Percentiles rank a stretch among this genome's conserved stretches.
These are phyloP conservation scores for Drosophila anomalipes DNA, from an alignment of 2,888 invertebrate species.

Conservation along the genomic window DNA sequence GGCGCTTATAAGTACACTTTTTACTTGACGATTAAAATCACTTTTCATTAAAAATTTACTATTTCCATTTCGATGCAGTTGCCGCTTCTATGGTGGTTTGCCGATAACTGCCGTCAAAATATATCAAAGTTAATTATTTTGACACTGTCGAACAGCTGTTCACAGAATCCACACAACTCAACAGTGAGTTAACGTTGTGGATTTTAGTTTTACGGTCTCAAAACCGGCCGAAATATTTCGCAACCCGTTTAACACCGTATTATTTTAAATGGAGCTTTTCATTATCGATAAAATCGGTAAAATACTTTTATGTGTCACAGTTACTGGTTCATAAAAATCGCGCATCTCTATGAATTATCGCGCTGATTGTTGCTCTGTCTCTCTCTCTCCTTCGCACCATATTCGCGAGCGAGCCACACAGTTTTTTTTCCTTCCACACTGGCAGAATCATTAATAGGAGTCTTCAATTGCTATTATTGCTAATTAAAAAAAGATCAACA, in stretches of 20 bases:
- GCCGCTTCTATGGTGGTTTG: not conserved
- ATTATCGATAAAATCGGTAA: not conserved
- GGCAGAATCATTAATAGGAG: conserved; percentile 23
- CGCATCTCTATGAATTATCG: conserved; percentile 54
- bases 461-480: conserved; percentile 21
- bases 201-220: not conserved
- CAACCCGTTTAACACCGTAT: too few relatives aligned
- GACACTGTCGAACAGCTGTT: not conserved
- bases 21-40: not conserved
- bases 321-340: not conserved
- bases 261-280: not conserved
- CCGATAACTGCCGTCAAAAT: not conserved
- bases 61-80: not conserved
- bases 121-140: not conserved
- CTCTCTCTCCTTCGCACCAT: conserved; percentile 49
- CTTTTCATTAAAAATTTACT: not conserved
- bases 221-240: not conserved
- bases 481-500: conserved; percentile 12
- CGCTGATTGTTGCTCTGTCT: conserved; percentile 34
- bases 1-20: not conserved
- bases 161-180: not conserved
- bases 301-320: conserved; percentile 5
- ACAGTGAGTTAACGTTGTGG: not conserved
- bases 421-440: conserved; percentile 31
- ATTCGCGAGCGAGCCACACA: conserved; percentile 46